These are phyloP conservation scores for Kryptopterus vitreolus DNA, from an alignment of 2,797 vertebrate genomes.

Conservation along the genomic window DNA sequence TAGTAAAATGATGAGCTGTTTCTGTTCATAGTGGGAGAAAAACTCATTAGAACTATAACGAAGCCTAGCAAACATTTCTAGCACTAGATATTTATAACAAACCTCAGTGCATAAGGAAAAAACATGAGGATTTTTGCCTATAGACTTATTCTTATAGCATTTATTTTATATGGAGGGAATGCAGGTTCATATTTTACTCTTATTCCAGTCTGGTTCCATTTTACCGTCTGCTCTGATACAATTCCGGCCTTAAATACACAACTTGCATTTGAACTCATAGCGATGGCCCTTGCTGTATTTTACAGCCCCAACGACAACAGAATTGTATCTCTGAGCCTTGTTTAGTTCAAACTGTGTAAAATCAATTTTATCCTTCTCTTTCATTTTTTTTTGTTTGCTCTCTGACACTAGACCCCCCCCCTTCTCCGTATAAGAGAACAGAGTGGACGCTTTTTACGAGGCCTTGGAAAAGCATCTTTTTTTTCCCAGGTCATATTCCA, in stretches of 20 bases:
- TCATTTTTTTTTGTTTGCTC: not conserved
- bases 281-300: slow-evolving; percentile 25
- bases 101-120: no score
- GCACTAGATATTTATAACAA: not conserved
- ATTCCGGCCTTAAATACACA: not conserved
- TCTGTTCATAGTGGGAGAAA: not conserved
- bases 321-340: not conserved
- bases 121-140: not conserved
- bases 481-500: slow-evolving; percentile 50
- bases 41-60: not conserved
- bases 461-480: slow-evolving; percentile 35
- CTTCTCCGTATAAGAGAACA: slow-evolving; percentile 5
- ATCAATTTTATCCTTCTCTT: slow-evolving; percentile 7
- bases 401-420: not conserved
- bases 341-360: not conserved
- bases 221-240: not conserved
- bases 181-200: not conserved
- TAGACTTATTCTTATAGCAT: not conserved
- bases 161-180: not conserved
- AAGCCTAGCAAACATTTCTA: not conserved
- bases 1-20: not conserved
- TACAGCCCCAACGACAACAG: slow-evolving; percentile 31
- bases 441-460: slow-evolving; percentile 42
- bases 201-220: not conserved
- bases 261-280: not conserved